These are phyloP conservation scores for Aphrophora alni DNA, from an alignment of 2,888 invertebrate species.

Conservation along the genomic window DNA sequence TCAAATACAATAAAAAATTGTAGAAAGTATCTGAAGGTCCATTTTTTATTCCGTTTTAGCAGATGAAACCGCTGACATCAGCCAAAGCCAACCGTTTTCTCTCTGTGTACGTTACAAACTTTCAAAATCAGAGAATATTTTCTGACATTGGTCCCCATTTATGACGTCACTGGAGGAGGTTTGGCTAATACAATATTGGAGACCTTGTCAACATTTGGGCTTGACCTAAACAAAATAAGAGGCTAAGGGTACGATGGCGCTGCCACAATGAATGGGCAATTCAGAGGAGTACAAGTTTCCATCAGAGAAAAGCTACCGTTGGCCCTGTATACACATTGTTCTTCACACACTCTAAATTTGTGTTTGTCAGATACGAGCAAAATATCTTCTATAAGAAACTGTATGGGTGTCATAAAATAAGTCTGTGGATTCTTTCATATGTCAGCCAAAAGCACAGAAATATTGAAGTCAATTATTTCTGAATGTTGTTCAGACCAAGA, in stretches of 20 bases:
- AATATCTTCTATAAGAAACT: background rate
- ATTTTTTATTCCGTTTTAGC: background rate
- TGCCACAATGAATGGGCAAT: slow-evolving; percentile 38
- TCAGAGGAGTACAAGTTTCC: too few relatives aligned
- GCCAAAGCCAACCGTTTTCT: background rate
- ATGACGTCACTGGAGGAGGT: slow-evolving; percentile 24
- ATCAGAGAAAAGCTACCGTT: slow-evolving; percentile 73
- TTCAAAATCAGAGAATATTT: background rate
- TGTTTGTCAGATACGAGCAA: too few relatives aligned
- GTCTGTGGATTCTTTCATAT: too few relatives aligned
- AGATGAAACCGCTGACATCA: background rate
- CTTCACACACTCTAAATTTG: too few relatives aligned
- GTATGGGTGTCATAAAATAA: too few relatives aligned
- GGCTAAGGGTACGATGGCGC: too few relatives aligned
- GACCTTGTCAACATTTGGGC: slow-evolving; percentile 10
- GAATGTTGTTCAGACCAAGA: background rate
- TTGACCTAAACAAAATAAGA: too few relatives aligned
- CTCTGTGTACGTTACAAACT: background rate
- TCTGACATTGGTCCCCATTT: background rate
- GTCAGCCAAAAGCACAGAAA: too few relatives aligned
- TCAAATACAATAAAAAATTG: slow-evolving; percentile 15
- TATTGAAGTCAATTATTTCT: too few relatives aligned
- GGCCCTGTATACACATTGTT: background rate
- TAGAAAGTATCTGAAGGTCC: background rate
- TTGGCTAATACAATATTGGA: slow-evolving; percentile 31